Evolutionary conservation across 2,797 vertebrate genomes (phyloP).

Genomic region (Schizothorax lantsangensis): DNA sequence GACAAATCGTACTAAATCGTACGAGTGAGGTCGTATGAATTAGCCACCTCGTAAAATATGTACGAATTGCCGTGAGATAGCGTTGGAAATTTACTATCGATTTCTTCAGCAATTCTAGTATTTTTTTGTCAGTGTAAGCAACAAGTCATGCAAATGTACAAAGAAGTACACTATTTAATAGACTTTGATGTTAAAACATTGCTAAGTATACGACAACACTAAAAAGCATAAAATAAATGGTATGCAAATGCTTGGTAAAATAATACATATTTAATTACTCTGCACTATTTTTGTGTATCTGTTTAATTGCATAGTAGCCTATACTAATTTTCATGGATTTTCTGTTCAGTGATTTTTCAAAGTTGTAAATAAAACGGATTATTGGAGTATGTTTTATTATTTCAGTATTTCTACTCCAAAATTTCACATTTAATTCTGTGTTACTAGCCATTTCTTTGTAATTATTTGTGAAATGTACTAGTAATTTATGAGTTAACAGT

Average conservation of each 20-base stretch:
- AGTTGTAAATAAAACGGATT: conserved; percentile 3
- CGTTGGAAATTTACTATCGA: too few relatives aligned
- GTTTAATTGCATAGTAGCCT: too few relatives aligned
- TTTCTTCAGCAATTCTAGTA: too few relatives aligned
- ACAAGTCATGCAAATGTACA: background rate
- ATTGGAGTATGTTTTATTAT: background rate
- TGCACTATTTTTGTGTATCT: background rate
- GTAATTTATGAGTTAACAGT: background rate
- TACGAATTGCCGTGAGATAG: too few relatives aligned
- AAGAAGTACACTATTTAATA: background rate
- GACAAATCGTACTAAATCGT: too few relatives aligned
- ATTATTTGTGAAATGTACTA: background rate
- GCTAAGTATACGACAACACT: background rate
- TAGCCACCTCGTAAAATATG: too few relatives aligned
- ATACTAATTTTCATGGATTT: background rate
- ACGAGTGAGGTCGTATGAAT: too few relatives aligned
- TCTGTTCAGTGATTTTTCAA: background rate
- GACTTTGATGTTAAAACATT: background rate
- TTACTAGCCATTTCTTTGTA: background rate
- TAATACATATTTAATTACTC: background rate
- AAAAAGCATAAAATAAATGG: background rate
- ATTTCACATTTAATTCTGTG: background rate
- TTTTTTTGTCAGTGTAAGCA: too few relatives aligned
- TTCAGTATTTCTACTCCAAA: background rate
- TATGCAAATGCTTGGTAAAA: background rate